Percentiles rank a stretch among this genome's conserved stretches.
Evolutionary conservation across 2,888 invertebrate species (phyloP).

Genomic region (Esperia sulphurella): DNA sequence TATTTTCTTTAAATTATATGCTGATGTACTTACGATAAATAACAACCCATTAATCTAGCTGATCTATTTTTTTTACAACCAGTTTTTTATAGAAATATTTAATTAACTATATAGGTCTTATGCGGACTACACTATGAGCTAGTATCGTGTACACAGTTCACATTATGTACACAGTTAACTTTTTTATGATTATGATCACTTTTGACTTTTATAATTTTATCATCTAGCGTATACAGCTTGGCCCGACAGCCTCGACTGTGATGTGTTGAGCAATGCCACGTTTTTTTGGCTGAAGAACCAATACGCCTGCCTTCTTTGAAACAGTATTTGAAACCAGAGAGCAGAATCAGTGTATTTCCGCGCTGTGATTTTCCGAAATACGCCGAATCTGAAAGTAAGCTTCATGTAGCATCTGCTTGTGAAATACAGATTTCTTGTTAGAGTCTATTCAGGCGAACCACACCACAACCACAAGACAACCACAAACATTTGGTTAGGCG

Average conservation of each 20-base stretch:
- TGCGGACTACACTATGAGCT: background rate
- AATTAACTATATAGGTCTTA: too few species aligned
- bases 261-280: slow-evolving; percentile 38
- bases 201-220: background rate
- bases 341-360: slow-evolving; percentile 22
- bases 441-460: too few species aligned
- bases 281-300: slow-evolving; percentile 24
- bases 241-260: slow-evolving; percentile 33
- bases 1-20: too few species aligned
- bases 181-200: background rate
- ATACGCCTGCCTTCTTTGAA: slow-evolving; percentile 18
- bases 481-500: too few species aligned
- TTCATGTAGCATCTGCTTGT: too few species aligned
- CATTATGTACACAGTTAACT: background rate
- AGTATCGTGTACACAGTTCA: background rate
- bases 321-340: slow-evolving; percentile 31
- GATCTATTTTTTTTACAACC: too few species aligned
- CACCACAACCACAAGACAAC: too few species aligned
- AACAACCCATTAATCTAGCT: too few species aligned
- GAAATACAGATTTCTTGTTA: too few species aligned
- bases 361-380: background rate
- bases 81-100: too few species aligned
- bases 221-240: slow-evolving; percentile 23
- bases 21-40: too few species aligned
- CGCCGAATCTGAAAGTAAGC: background rate